These are phyloP conservation scores for Folsomia candida DNA, from an alignment of 2,888 invertebrate species.

Conservation along the genomic window DNA sequence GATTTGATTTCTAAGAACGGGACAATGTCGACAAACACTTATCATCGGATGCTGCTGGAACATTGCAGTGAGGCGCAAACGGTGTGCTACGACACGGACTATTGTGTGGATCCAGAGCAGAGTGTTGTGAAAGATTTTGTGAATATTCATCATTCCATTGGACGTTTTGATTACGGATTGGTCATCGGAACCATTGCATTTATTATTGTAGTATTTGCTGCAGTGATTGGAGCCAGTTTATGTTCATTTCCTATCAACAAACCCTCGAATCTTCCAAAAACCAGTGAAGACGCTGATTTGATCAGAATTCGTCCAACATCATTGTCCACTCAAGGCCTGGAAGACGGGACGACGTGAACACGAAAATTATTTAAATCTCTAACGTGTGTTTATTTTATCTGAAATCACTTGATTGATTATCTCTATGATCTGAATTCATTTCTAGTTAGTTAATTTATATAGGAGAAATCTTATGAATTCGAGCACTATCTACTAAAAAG, in stretches of 20 bases:
- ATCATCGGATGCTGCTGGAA: conserved; percentile 37
- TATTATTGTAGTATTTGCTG: conserved; percentile 31
- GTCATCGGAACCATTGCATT: conserved; percentile 37
- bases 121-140: conserved; percentile 39
- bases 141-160: background rate
- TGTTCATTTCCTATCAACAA: conserved; percentile 33
- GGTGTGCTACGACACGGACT: conserved; percentile 34
- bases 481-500: no score
- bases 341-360: background rate
- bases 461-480: no score
- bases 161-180: conserved; percentile 32
- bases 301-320: background rate
- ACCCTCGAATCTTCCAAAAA: conserved; percentile 32
- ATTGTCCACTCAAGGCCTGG: background rate
- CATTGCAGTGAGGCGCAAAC: conserved; percentile 35
- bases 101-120: conserved; percentile 29
- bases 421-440: no score
- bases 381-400: background rate
- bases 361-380: background rate
- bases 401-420: no score
- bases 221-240: conserved; percentile 32
- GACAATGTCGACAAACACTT: background rate
- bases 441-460: no score
- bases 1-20: conserved; percentile 6
- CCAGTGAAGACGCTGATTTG: background rate